Evolutionary conservation across 2,113 vertebrate genomes (phyloP).

Genomic region (Telmatochromis bifrenatus): DNA sequence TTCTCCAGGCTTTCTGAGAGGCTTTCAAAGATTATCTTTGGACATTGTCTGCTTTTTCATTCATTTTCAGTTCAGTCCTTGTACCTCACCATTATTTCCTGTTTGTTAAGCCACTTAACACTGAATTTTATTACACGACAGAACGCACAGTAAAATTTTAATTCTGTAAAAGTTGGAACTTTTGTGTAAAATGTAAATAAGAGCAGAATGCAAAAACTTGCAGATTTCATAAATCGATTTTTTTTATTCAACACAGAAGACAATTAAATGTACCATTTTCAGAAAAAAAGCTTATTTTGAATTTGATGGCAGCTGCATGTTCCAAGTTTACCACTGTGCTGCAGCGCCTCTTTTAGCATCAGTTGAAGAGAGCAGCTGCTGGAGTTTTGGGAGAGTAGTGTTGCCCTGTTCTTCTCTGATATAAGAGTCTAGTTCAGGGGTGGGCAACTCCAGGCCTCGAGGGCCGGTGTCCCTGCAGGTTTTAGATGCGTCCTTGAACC

Average conservation of each 20-base stretch:
- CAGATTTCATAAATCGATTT: not conserved
- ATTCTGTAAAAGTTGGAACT: not conserved
- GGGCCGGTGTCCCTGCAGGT: too few relatives aligned
- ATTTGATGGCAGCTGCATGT: not conserved
- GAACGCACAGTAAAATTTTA: not conserved
- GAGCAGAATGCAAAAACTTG: not conserved
- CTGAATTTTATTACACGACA: not conserved
- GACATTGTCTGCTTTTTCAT: not conserved
- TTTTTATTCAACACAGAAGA: not conserved
- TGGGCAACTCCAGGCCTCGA: too few relatives aligned
- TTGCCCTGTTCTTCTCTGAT: not conserved
- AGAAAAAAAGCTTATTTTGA: not conserved
- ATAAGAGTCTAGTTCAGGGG: not conserved
- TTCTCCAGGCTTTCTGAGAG: not conserved
- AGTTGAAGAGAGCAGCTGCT: not conserved
- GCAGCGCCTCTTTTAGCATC: not conserved
- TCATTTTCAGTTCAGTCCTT: not conserved
- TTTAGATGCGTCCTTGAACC: too few relatives aligned
- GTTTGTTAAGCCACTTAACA: not conserved
- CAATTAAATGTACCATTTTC: not conserved
- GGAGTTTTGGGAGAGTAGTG: not conserved
- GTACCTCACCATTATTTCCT: not conserved
- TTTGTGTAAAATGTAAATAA: not conserved
- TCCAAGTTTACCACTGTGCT: not conserved
- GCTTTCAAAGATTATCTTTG: not conserved